Percentiles rank a stretch among this genome's conserved stretches.
These are phyloP conservation scores for Boloria selene DNA, from an alignment of 2,888 invertebrate genomes.

Conservation along the genomic window DNA sequence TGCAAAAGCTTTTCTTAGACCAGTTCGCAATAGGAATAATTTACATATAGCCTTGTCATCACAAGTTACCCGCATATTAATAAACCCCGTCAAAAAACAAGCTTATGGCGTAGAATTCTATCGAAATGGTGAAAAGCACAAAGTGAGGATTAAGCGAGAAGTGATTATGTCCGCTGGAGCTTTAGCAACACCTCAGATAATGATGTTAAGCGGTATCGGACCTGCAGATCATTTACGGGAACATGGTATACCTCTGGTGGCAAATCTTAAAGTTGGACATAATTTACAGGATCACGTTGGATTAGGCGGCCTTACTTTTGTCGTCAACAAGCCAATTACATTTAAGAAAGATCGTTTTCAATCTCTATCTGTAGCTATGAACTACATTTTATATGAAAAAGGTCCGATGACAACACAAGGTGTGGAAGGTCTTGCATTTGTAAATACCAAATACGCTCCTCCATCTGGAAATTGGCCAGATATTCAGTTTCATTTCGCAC, in stretches of 20 bases:
- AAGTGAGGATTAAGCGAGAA: slow-evolving; percentile 89
- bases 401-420: slow-evolving; percentile 93
- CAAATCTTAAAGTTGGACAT: slow-evolving; percentile 90
- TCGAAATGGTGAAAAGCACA: slow-evolving; percentile 84
- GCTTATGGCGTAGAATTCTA: slow-evolving; percentile 90
- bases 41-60: slow-evolving; percentile 90
- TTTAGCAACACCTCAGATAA: slow-evolving; percentile 92
- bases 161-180: slow-evolving; percentile 94
- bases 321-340: slow-evolving; percentile 90
- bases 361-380: slow-evolving; percentile 88
- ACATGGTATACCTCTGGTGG: slow-evolving; percentile 87
- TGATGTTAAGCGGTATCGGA: slow-evolving; percentile 95
- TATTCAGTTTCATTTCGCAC: slow-evolving; percentile 93
- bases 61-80: slow-evolving; percentile 87
- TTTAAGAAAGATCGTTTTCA: slow-evolving; percentile 90
- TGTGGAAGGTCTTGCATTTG: slow-evolving; percentile 93
- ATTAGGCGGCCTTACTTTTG: slow-evolving; percentile 91
- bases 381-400: slow-evolving; percentile 90
- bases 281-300: slow-evolving; percentile 95
- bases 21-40: slow-evolving; percentile 89
- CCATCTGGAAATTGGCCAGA: slow-evolving; percentile 90
- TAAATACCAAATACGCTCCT: slow-evolving; percentile 94
- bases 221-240: slow-evolving; percentile 88
- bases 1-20: slow-evolving; percentile 92
- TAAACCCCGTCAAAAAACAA: slow-evolving; percentile 85